Conservation (phyloP, 1,140 invertebrate species). For the Leptinotarsa defecta region DNA sequence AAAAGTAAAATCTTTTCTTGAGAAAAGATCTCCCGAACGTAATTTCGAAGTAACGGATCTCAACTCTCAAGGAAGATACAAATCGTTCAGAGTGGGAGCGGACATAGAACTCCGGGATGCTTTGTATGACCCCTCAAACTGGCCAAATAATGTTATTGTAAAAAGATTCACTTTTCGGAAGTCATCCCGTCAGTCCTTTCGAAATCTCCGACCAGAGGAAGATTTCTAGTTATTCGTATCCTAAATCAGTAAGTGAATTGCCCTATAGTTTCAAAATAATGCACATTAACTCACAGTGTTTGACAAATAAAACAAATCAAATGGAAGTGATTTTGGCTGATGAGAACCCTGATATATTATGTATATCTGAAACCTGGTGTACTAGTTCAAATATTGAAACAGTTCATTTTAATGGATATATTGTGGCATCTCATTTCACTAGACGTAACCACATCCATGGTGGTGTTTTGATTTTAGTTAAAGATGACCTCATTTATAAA, state of each 20-base stretch:
- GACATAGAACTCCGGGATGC: not conserved
- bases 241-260: not conserved
- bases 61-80: slow-evolving; percentile 3
- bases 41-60: slow-evolving; percentile 4
- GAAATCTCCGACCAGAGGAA: not conserved
- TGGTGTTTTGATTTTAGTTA: slow-evolving; percentile 2
- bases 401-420: slow-evolving; percentile 6
- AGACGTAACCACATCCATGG: slow-evolving; percentile 11
- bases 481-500: not conserved
- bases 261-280: not conserved
- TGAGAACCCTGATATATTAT: slow-evolving; percentile 3
- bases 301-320: not conserved
- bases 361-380: slow-evolving; percentile 13
- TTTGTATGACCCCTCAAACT: not conserved
- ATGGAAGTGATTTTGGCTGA: not conserved
- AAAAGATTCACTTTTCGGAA: not conserved
- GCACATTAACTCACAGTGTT: not conserved
- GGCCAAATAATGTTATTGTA: not conserved
- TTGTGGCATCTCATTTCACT: slow-evolving; percentile 13
- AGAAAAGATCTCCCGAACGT: not conserved
- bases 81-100: not conserved
- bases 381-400: slow-evolving; percentile 1
- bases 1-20: not conserved
- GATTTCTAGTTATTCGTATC: not conserved
- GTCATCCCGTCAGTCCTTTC: no score